Evolutionary conservation across 2,797 vertebrate species (phyloP).

Genomic region (Lophius americanus): DNA sequence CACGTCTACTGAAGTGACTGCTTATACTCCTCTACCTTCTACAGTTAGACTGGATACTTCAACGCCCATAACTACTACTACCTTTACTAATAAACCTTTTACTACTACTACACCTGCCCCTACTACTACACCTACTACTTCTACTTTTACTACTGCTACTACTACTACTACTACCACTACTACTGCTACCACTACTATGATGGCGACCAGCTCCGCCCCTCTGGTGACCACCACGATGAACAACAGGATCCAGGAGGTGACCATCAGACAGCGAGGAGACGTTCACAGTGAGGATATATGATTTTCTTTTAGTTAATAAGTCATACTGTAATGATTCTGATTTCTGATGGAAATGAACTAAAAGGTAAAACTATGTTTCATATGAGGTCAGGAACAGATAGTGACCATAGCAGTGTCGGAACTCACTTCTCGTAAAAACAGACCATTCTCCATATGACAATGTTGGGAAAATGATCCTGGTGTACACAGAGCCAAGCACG

Average conservation of each 20-base stretch:
- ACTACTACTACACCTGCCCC: not conserved
- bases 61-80: not conserved
- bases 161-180: not conserved
- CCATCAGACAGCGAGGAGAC: conserved; percentile 89
- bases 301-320: not conserved
- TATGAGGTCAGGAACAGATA: too few species aligned
- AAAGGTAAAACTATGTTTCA: too few species aligned
- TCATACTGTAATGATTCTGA: not conserved
- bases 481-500: too few species aligned
- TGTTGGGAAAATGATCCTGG: too few species aligned
- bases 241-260: conserved; percentile 86
- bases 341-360: too few species aligned
- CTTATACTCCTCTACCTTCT: not conserved
- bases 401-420: too few species aligned
- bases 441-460: too few species aligned
- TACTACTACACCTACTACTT: not conserved
- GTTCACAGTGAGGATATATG: conserved; percentile 88
- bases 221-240: conserved; percentile 72
- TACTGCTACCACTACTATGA: conserved; percentile 1
- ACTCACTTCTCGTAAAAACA: too few species aligned
- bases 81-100: not conserved
- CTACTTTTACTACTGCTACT: not conserved
- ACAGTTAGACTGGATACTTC: not conserved
- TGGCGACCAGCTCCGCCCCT: conserved; percentile 4
- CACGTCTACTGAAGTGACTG: not conserved